A percentile compares a stretch with the other conserved stretches of the same genome.
These are phyloP conservation scores for Phyto melanocephala DNA, from an alignment of 2,888 invertebrate species.

Conservation along the genomic window DNA sequence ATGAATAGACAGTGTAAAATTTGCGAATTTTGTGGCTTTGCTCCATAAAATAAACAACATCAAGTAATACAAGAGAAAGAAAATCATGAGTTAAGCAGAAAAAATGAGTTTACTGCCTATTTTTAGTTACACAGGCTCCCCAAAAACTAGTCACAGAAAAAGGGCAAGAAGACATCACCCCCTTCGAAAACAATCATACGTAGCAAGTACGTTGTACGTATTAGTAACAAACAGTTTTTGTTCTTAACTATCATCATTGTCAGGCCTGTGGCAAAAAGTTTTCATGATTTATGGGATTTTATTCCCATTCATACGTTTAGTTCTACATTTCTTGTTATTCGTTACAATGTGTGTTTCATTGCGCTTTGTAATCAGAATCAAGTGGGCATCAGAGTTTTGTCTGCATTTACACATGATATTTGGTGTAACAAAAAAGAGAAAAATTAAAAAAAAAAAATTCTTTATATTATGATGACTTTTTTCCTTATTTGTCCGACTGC, in stretches of 20 bases:
- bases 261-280: constrained; percentile 60
- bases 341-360: neutral
- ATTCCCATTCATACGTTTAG: constrained; percentile 56
- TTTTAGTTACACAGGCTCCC: neutral
- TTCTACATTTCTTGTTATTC: neutral
- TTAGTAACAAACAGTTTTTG: constrained; percentile 44
- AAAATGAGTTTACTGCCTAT: neutral
- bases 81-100: constrained; percentile 3
- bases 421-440: constrained; percentile 3
- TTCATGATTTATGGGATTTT: constrained; percentile 60
- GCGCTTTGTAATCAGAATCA: constrained; percentile 54
- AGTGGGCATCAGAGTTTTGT: constrained; percentile 56
- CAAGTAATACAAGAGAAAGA: neutral
- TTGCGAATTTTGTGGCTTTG: neutral
- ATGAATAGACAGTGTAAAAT: neutral
- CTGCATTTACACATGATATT: constrained; percentile 56
- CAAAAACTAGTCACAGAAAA: constrained; percentile 5
- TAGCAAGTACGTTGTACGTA: neutral
- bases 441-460: neutral
- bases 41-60: constrained; percentile 7
- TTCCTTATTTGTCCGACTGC: constrained; percentile 42
- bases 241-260: constrained; percentile 59
- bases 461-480: neutral
- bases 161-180: constrained; percentile 27
- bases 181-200: neutral